Evolutionary conservation across 2,113 vertebrate species (phyloP).

Genomic region (Brachyhypopomus occidentalis): DNA sequence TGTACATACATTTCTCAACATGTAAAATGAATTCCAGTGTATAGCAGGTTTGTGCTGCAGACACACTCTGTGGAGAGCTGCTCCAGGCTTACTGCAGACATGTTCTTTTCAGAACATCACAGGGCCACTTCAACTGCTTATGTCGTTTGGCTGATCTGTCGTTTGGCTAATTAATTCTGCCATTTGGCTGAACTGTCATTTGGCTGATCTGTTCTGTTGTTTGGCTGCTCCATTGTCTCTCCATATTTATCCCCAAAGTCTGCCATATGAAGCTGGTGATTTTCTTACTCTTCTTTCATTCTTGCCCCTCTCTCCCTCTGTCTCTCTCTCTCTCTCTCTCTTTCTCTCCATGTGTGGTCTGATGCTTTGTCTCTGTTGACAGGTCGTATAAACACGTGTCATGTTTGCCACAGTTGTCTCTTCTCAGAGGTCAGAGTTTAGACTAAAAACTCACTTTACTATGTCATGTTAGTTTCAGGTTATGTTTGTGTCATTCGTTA

Average conservation of each 20-base stretch:
- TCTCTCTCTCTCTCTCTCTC: slow-evolving; percentile 31
- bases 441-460: slow-evolving; percentile 29
- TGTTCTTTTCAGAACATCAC: slow-evolving; percentile 68
- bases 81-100: slow-evolving; percentile 3
- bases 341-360: slow-evolving; percentile 45
- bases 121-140: slow-evolving; percentile 48
- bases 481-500: background rate
- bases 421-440: slow-evolving; percentile 11
- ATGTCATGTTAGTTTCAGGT: background rate
- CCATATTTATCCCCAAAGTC: background rate
- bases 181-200: background rate
- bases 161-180: slow-evolving; percentile 42
- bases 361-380: slow-evolving; percentile 48
- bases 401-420: slow-evolving; percentile 33
- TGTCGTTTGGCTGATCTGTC: slow-evolving; percentile 27
- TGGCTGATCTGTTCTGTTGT: slow-evolving; percentile 42
- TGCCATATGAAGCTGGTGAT: slow-evolving; percentile 19
- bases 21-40: too few species aligned
- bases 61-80: too few species aligned
- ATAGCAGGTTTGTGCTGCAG: too few species aligned
- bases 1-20: background rate
- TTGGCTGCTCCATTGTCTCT: background rate
- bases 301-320: slow-evolving; percentile 1
- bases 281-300: slow-evolving; percentile 17
- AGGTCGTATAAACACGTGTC: slow-evolving; percentile 41